Percentiles rank a stretch among this genome's conserved stretches.
These are phyloP conservation scores for Microchirus variegatus DNA, from an alignment of 2,797 vertebrate species.

Conservation along the genomic window DNA sequence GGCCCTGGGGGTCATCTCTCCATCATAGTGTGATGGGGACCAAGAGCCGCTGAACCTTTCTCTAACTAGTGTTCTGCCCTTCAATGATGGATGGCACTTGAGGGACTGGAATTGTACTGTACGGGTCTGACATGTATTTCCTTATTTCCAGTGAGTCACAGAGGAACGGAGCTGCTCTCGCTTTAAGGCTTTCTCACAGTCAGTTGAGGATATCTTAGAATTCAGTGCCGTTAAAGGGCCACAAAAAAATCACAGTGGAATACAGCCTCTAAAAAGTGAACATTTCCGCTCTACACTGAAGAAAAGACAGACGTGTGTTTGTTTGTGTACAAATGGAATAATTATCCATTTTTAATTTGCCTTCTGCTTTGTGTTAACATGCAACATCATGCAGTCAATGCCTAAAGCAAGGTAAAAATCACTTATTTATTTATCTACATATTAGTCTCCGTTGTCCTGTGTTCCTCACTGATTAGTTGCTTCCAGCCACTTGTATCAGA, in stretches of 20 bases:
- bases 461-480: constrained; percentile 43
- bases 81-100: constrained; percentile 83
- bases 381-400: constrained; percentile 49
- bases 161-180: constrained; percentile 63
- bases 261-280: constrained; percentile 32
- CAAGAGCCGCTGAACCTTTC: constrained; percentile 72
- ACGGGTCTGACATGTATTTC: constrained; percentile 80
- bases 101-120: constrained; percentile 79
- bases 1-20: constrained; percentile 76
- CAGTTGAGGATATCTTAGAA: constrained; percentile 60
- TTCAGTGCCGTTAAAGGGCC: constrained; percentile 57
- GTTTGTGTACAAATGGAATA: constrained; percentile 27
- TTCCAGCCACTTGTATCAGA: constrained; percentile 38
- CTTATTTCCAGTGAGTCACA: constrained; percentile 77
- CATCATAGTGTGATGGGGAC: constrained; percentile 70
- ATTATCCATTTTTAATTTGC: constrained; percentile 71
- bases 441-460: constrained; percentile 25
- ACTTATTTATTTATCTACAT: constrained; percentile 33
- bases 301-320: constrained; percentile 23
- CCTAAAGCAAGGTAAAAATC: constrained; percentile 49
- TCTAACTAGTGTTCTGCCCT: constrained; percentile 83
- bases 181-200: constrained; percentile 66
- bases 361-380: constrained; percentile 53
- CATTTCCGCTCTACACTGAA: constrained; percentile 5
- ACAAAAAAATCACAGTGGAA: constrained; percentile 42